Conservation (phyloP, 2,888 invertebrate species). For the Argyresthia goedartella region DNA sequence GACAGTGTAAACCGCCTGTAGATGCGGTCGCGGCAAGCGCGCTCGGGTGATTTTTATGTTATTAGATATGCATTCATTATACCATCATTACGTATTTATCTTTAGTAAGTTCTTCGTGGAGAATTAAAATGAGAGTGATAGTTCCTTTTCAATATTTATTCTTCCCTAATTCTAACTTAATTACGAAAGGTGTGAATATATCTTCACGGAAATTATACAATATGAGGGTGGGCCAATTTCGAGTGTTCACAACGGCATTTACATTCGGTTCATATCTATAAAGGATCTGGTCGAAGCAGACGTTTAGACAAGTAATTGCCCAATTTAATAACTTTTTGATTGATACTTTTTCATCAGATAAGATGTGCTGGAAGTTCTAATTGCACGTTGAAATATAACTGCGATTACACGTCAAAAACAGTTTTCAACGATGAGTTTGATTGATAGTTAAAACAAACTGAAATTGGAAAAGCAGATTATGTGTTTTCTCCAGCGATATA, state of each 20-base stretch:
- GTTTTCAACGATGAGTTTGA: no score
- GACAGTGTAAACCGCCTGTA: conserved; percentile 8
- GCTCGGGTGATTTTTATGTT: conserved; percentile 16
- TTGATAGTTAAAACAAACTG: background rate
- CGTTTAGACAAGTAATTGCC: conserved; percentile 54
- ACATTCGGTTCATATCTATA: conserved; percentile 47
- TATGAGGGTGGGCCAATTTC: conserved; percentile 52
- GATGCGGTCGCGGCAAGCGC: conserved; percentile 4
- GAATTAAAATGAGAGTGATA: conserved; percentile 29
- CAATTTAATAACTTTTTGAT: conserved; percentile 42
- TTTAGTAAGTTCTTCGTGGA: conserved; percentile 27
- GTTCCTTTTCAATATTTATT: conserved; percentile 49
- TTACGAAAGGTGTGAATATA: conserved; percentile 68
- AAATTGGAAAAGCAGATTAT: conserved; percentile 4
- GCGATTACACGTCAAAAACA: no score
- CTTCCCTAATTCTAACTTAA: conserved; percentile 55
- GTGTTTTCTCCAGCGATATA: conserved; percentile 16
- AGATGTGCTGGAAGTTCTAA: background rate
- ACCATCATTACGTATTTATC: conserved; percentile 48
- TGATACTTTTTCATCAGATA: no score
- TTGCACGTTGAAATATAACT: background rate
- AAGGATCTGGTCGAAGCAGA: conserved; percentile 52
- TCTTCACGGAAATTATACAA: conserved; percentile 45
- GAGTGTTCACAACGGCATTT: conserved; percentile 29
- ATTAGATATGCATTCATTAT: conserved; percentile 31